Conservation (phyloP, 2,888 invertebrate genomes). For the Lasioglossum oenotherae region DNA sequence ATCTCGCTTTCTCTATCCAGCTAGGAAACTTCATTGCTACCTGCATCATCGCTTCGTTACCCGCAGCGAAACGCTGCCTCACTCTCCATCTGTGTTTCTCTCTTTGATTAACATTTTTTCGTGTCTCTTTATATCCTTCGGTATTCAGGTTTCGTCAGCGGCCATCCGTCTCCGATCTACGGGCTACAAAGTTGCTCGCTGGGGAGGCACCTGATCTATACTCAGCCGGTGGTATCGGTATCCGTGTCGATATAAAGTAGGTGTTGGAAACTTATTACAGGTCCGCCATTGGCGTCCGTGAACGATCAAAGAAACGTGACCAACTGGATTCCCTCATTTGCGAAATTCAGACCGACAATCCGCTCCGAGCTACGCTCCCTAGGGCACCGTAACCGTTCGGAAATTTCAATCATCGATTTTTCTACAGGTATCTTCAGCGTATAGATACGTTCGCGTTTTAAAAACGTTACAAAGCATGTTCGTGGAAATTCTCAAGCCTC, state of each 20-base stretch:
- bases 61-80: not conserved
- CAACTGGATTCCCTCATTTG: not conserved
- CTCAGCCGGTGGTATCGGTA: constrained; percentile 27
- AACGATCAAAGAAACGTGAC: constrained; percentile 3
- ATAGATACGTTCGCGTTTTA: not conserved
- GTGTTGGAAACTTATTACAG: constrained; percentile 35
- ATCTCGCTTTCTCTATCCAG: not conserved
- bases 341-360: not conserved
- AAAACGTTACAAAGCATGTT: not conserved
- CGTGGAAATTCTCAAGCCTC: not conserved
- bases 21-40: not conserved
- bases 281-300: not conserved
- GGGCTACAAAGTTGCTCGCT: constrained; percentile 56
- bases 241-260: constrained; percentile 52
- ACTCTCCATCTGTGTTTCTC: not conserved
- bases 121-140: not conserved
- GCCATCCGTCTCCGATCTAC: not conserved
- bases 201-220: constrained; percentile 3
- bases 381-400: not conserved
- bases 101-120: not conserved
- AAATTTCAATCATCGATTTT: not conserved
- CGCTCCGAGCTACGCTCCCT: constrained; percentile 4
- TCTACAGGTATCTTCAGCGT: not conserved
- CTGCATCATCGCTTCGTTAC: not conserved
- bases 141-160: constrained; percentile 6